Percentiles rank a stretch among this genome's conserved stretches.
Evolutionary conservation across 2,113 vertebrate species (phyloP).

Genomic region (Spermophilus dauricus): DNA sequence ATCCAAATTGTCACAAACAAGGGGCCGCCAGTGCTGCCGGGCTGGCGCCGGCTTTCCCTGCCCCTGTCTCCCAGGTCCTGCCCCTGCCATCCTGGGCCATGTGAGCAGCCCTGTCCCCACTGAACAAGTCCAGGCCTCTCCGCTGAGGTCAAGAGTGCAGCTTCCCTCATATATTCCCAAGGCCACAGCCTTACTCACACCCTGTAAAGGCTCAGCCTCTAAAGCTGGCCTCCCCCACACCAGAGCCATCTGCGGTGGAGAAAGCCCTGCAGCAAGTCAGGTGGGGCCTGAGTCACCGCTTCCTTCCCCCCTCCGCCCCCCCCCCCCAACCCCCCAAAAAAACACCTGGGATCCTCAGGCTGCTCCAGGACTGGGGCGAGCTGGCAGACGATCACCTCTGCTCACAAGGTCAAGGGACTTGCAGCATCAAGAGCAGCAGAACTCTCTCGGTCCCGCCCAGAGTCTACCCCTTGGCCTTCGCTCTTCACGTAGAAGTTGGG

Average conservation of each 20-base stretch:
- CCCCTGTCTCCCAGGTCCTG: not conserved
- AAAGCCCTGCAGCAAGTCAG: not conserved
- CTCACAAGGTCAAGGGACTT: not conserved
- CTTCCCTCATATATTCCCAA: not conserved
- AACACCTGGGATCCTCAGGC: not conserved
- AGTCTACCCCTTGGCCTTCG: not conserved
- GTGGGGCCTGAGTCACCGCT: not conserved
- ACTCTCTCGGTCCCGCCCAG: not conserved
- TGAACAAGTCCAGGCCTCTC: not conserved
- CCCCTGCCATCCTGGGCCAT: not conserved
- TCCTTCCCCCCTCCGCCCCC: not conserved
- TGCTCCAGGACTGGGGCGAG: not conserved
- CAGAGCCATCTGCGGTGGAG: not conserved
- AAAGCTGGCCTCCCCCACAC: not conserved
- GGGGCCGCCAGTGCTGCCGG: not conserved
- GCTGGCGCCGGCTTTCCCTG: not conserved
- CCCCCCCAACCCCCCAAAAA: too few species aligned
- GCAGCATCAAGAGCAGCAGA: not conserved
- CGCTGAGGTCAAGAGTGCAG: not conserved
- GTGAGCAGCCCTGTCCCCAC: not conserved
- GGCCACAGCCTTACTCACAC: constrained; percentile 39
- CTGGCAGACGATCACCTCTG: not conserved
- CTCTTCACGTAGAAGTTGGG: not conserved
- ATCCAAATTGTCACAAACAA: not conserved
- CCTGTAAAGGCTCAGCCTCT: not conserved